Evolutionary conservation across 2,888 invertebrate species (phyloP), one percentile per base, ranked within the genome.

Genomic region (Mythimna ferrago): DNA sequence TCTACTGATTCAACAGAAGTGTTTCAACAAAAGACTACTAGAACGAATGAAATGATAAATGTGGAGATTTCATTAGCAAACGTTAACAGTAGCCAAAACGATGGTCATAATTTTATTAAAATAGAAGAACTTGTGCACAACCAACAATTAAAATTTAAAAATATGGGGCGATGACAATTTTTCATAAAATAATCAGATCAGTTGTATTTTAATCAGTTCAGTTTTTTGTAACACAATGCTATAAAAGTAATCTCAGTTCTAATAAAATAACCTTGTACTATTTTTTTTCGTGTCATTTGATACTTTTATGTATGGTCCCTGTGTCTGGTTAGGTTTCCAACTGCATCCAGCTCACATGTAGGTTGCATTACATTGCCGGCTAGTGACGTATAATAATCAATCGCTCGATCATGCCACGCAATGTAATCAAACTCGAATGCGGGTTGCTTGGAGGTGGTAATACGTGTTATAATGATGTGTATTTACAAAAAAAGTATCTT

Each of bases 91-190:
- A 14, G 21, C n/a, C n/a, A 16, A 26, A 73, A 57, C 5, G 26
- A 51, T 44, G 44, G 44, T 14, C n/a, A 2, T 41, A 41, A 62
- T 74, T 48, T 57, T 10, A 14, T 26, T n/a, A 6, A 70, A 70
- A 51, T 26, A 0, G 11, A 70, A 21, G 26, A 70, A 48, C 6
- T 21, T 48, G 21, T 2, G 19, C 35, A 51, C 38, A 48, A 11
- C 6, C 1, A 38, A 70, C 9, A 44, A 14, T 16, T 48, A 70
- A 35, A 6, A 26, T 51, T 38, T 57, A 19, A n/a, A 38, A 70
- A 35, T 32, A n/a, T 21, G 3, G 21, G 14, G n/a, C 14, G 21
- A 21, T 58, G 16, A 21, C 5, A 56, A 9, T 32, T 5, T 32
- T 54, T n/a, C 11, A 11, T 2, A 14, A 6, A 21, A 35, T 38